These are phyloP conservation scores for Pangasius djambal DNA, from an alignment of 2,797 vertebrate species.

Conservation along the genomic window DNA sequence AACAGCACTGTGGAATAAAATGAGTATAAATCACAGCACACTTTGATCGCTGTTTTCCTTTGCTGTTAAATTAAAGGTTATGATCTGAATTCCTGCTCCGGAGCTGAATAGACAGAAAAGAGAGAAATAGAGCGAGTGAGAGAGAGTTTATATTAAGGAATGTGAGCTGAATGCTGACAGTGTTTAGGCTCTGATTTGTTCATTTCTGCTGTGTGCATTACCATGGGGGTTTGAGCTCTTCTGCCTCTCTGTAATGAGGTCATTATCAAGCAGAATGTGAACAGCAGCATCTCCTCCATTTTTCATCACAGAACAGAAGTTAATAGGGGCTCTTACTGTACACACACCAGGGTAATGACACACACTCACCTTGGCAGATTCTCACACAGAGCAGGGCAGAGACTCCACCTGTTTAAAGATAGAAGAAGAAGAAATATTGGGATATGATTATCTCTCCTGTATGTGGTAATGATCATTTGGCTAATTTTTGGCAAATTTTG, in stretches of 20 bases:
- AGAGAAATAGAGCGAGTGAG: background rate
- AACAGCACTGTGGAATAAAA: background rate
- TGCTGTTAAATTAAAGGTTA: background rate
- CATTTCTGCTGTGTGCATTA: background rate
- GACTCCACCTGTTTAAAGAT: background rate
- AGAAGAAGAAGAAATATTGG: background rate
- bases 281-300: background rate
- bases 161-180: conserved; percentile 3
- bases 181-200: conserved; percentile 5
- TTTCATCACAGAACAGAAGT: conserved; percentile 12
- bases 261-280: conserved; percentile 12
- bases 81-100: background rate
- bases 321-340: conserved; percentile 17
- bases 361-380: background rate
- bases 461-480: background rate
- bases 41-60: no score
- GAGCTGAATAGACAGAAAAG: background rate
- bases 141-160: conserved; percentile 3
- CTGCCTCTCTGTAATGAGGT: conserved; percentile 11
- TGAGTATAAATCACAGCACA: background rate
- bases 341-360: conserved; percentile 1
- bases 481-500: no score
- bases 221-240: background rate
- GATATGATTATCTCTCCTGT: background rate
- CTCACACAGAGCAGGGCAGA: conserved; percentile 6